Base-by-base conservation (phyloP, 2,113 vertebrate species). In the Brachionichthys hirsutus region DNA sequence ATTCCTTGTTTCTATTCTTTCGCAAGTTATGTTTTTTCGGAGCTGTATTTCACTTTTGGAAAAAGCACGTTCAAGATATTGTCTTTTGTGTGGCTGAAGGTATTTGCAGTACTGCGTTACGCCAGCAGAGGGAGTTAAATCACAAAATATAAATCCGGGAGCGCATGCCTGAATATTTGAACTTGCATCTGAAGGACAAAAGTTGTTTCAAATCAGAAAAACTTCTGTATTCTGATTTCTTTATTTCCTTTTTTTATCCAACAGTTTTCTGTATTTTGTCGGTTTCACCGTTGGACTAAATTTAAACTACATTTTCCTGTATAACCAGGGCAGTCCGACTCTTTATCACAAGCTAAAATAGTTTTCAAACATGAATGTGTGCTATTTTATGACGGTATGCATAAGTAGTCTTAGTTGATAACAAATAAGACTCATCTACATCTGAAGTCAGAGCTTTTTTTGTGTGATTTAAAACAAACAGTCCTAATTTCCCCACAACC, bases 121-220 rank as follows among this genome's bases (percentile, higher is more conserved):
- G 64, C 75, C 83, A 82, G 70, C 48, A 9, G 81, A 56, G 55
- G 83, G 85, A 50, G 73, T 34, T 72, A 5, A 66, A 62, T 5
- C 52, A 65, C 62, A 41, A 5, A 12, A 2, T 3, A 11, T 24
- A 19, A 7, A 43, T 17, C 12, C 30, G 42, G 9, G 51, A 6
- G 11, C 9, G 0, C 2, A n/a, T 17, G 7, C 18, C 3, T 22
- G 3, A 50, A 51, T 9, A 30, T 20, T 35, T 42, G n/a, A 46
- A 34, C 24, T 46, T 34, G 12, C 9, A 16, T 22, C 13, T 20
- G 19, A 45, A 0, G 1, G 40, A 42, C 24, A 13, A 1, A 30
- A 36, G 30, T 3, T 44, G 3, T 12, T 48, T 58, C 30, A 3
- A 24, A 50, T 48, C 13, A 35, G 7, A 2, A 3, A 43, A 41